A percentile compares a stretch with the other conserved stretches of the same genome.
Evolutionary conservation across 2,797 vertebrate species (phyloP).

Genomic region (Sebastes jordani): DNA sequence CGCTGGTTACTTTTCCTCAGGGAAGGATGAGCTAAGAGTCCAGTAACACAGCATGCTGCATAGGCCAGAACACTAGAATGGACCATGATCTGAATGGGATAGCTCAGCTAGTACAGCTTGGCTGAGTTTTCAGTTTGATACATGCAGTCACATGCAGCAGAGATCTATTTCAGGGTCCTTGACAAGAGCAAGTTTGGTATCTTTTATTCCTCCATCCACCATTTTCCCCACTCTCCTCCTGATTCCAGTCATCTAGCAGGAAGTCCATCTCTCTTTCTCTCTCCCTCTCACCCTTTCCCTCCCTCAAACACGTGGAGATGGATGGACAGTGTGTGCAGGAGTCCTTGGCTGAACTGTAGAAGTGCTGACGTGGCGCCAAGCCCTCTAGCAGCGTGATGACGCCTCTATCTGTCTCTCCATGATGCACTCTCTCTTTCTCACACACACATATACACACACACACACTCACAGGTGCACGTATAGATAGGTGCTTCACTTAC

Average conservation of each 20-base stretch:
- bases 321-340: constrained; percentile 66
- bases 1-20: constrained; percentile 4
- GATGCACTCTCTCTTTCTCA: constrained; percentile 32
- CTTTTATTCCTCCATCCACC: constrained; percentile 21
- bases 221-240: constrained; percentile 9
- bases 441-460: neutral
- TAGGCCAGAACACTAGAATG: neutral
- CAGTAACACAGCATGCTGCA: constrained; percentile 1
- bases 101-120: constrained; percentile 14
- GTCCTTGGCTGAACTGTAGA: constrained; percentile 84
- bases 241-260: constrained; percentile 21
- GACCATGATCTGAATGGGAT: neutral
- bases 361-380: constrained; percentile 82
- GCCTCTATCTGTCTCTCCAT: constrained; percentile 77
- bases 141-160: neutral
- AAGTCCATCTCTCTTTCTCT: constrained; percentile 24
- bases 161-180: constrained; percentile 33
- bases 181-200: constrained; percentile 28
- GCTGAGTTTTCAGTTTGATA: neutral
- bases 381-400: constrained; percentile 69
- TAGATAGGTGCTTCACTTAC: constrained; percentile 19
- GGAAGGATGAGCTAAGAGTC: constrained; percentile 7
- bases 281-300: constrained; percentile 9
- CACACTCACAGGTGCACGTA: constrained; percentile 49
- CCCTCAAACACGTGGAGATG: constrained; percentile 59